Percentiles rank a stretch among this genome's conserved stretches.
These are phyloP conservation scores for Dendrophyllia cribrosa DNA, from an alignment of 64 coral and sea anemone genomes.

Conservation along the genomic window DNA sequence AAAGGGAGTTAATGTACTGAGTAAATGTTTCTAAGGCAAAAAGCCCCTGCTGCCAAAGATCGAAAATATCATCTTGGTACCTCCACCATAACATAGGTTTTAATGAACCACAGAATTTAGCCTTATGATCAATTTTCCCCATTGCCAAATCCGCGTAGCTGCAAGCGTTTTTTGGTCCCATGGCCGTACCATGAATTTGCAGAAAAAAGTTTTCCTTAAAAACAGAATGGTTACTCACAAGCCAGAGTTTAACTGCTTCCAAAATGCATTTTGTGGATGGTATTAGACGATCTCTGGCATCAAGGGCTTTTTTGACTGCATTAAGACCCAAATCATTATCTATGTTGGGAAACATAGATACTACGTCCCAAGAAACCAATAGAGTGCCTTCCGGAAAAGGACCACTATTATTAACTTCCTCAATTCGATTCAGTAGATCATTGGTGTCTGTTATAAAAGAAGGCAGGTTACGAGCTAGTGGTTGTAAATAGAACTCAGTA, in stretches of 20 bases:
- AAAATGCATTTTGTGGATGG: slow-evolving; percentile 14
- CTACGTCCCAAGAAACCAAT: slow-evolving; percentile 57
- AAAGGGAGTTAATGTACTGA: slow-evolving; percentile 6
- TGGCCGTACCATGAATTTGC: slow-evolving; percentile 23
- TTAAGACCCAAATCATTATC: slow-evolving; percentile 43
- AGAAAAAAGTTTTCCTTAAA: slow-evolving; percentile 15
- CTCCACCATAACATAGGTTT: slow-evolving; percentile 35
- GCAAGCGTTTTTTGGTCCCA: slow-evolving; percentile 45
- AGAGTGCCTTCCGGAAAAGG: slow-evolving; percentile 28
- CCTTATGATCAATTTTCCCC: slow-evolving; percentile 12
- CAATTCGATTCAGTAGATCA: neutral
- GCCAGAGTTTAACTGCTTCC: slow-evolving; percentile 35
- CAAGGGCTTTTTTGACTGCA: slow-evolving; percentile 31
- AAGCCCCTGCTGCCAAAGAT: slow-evolving; percentile 22
- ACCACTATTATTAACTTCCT: slow-evolving; percentile 1
- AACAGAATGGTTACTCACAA: slow-evolving; percentile 24
- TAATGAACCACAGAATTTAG: no score
- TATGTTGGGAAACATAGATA: slow-evolving; percentile 62
- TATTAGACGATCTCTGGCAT: neutral
- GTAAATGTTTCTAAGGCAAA: slow-evolving; percentile 14
- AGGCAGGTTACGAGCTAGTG: neutral
- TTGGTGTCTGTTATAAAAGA: neutral
- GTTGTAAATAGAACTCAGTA: slow-evolving; percentile 10
- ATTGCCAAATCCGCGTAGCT: slow-evolving; percentile 34
- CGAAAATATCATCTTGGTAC: slow-evolving; percentile 49